Conservation (phyloP, 2,888 invertebrate genomes). For the Drosophila robusta region DNA sequence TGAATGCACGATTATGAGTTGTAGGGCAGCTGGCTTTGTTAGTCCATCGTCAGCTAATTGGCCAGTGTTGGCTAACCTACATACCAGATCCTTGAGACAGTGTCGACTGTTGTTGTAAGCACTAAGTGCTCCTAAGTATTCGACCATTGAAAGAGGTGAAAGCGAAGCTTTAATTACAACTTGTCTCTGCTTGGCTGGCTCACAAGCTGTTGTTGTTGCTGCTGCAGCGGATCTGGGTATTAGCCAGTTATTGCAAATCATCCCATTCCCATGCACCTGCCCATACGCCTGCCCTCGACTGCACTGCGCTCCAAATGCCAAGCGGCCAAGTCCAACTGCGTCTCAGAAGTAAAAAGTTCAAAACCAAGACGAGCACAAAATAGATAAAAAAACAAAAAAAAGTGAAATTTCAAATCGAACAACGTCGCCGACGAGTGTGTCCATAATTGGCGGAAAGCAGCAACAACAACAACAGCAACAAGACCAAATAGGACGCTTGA, state of each 20-base stretch:
- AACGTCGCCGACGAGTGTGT: constrained; percentile 31
- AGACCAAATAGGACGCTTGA: constrained; percentile 63
- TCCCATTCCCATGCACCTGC: constrained; percentile 57
- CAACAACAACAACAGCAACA: constrained; percentile 33
- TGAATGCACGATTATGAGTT: no score
- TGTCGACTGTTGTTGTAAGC: constrained; percentile 8
- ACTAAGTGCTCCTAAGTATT: constrained; percentile 49
- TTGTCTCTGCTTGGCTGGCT: constrained; percentile 49
- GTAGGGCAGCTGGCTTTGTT: no score
- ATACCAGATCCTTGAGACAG: constrained; percentile 10
- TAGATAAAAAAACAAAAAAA: constrained; percentile 24
- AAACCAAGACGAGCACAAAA: constrained; percentile 20
- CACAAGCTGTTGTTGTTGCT: constrained; percentile 15
- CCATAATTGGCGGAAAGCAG: constrained; percentile 64
- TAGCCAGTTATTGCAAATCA: constrained; percentile 58
- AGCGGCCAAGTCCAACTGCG: constrained; percentile 22
- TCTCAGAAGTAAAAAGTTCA: constrained; percentile 43
- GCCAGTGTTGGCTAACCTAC: constrained; percentile 17
- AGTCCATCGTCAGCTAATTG: background rate
- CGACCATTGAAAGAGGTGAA: constrained; percentile 59
- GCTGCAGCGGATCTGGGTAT: constrained; percentile 52
- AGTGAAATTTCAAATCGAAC: constrained; percentile 64
- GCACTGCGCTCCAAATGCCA: constrained; percentile 49
- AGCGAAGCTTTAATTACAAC: constrained; percentile 57
- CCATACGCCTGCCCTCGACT: constrained; percentile 28